A percentile compares a stretch with the other conserved stretches of the same genome.
Evolutionary conservation across 2,797 vertebrate genomes (phyloP).

Genomic region (Okamejei kenojei): DNA sequence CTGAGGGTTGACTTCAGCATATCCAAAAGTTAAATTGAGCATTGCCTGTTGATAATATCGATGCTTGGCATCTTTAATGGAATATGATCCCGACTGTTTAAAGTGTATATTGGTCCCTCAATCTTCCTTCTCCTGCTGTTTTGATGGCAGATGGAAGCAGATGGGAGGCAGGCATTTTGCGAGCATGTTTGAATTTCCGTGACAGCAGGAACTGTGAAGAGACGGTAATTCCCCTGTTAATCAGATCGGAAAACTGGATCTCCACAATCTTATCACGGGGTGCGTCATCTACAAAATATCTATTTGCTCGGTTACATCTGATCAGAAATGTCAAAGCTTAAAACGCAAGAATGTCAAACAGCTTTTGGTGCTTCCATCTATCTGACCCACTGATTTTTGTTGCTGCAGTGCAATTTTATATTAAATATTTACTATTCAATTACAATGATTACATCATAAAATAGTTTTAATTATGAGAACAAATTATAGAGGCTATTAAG

Average conservation of each 20-base stretch:
- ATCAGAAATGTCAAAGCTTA: not conserved
- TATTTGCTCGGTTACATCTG: not conserved
- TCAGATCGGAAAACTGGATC: not conserved
- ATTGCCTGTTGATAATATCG: not conserved
- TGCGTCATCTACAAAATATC: not conserved
- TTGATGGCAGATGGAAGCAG: not conserved
- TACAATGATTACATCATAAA: constrained; percentile 25
- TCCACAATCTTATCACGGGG: not conserved
- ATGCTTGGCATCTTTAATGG: not conserved
- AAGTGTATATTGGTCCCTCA: not conserved
- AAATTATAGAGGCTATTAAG: constrained; percentile 21
- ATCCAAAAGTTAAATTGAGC: no score
- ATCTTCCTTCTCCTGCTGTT: not conserved
- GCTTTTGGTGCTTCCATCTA: not conserved
- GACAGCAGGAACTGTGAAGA: not conserved
- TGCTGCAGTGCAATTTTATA: not conserved
- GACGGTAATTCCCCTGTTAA: not conserved
- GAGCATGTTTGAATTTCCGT: not conserved
- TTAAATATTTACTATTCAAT: constrained; percentile 34
- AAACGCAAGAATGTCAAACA: not conserved
- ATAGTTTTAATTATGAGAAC: constrained; percentile 10
- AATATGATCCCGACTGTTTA: not conserved
- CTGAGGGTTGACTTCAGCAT: not conserved
- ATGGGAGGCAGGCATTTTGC: constrained; percentile 3
- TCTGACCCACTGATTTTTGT: no score